Base-by-base conservation (phyloP, 2,113 vertebrate species). In the Gadus chalcogrammus region DNA sequence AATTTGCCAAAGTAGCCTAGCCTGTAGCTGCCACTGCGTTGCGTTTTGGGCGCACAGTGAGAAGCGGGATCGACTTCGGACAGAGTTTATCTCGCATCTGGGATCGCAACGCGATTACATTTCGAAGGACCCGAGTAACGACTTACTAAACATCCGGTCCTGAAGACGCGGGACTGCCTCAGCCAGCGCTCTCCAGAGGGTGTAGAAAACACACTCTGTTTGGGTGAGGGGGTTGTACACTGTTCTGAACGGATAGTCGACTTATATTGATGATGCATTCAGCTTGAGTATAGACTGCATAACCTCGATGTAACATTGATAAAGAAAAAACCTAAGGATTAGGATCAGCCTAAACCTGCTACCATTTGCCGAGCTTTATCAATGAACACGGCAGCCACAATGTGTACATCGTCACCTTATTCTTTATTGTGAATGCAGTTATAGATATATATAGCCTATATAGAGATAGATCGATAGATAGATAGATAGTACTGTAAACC, bases 331-430 rank as follows among this genome's bases (percentile, higher is more conserved):
- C 73, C 72, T 9, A 12, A 48, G 5, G 11, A 48, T 48, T 48
- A 48, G 6, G 9, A 48, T 48, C 2, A 9, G 42, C 2, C 5
- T 48, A 48, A 11, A 13, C 9, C 8, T 48, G 11, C 42, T 48
- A 13, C 8, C 8, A 48, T 48, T 48, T 48, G 42, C 42, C 42
- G 42, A 48, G 70, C 77, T 70, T 74, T 72, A 62, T 71, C 59
- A 90, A 91, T 90, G 72, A 89, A 92, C 84, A 88, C 86, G 87
- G 87, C 84, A 91, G 87, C 88, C 89, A 93, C 89, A 91, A 84
- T 48, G 42, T 48, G 91, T 88, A 79, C 79, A 87, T 86, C 78
- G 67, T 81, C 79, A 82, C 84, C 87, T 90, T 56, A 78, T 80
- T 90, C 87, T 90, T 91, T 91, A 92, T 92, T 93, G 79, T 66